Conservation (phyloP, 2,888 invertebrate species). For the Drosophila pseudotalamancana region DNA sequence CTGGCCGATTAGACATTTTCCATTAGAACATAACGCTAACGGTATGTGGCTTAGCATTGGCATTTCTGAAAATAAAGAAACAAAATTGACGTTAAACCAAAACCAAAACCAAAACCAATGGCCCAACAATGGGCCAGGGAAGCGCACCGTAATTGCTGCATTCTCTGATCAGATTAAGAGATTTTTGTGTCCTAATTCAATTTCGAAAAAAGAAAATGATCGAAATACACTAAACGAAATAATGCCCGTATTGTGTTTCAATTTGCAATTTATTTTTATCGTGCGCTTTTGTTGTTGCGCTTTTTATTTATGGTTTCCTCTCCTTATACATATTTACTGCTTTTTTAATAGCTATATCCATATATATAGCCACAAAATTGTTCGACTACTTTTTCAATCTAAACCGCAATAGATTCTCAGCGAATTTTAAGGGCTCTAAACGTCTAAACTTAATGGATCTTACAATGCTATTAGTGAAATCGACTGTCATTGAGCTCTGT, state of each 20-base stretch:
- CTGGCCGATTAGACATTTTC: slow-evolving; percentile 37
- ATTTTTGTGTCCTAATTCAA: slow-evolving; percentile 28
- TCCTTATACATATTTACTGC: not conserved
- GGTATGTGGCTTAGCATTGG: slow-evolving; percentile 34
- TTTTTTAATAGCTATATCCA: too few relatives aligned
- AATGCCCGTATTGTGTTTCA: slow-evolving; percentile 5
- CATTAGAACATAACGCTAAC: slow-evolving; percentile 51
- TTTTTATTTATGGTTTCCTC: slow-evolving; percentile 4
- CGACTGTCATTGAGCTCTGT: slow-evolving; percentile 42
- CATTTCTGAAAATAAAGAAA: slow-evolving; percentile 46
- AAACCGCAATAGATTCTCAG: slow-evolving; percentile 9
- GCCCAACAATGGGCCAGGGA: slow-evolving; percentile 29
- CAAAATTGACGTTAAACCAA: slow-evolving; percentile 32
- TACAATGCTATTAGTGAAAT: slow-evolving; percentile 42
- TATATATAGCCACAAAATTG: too few relatives aligned
- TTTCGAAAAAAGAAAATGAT: slow-evolving; percentile 10
- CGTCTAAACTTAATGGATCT: slow-evolving; percentile 13
- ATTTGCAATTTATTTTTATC: slow-evolving; percentile 13
- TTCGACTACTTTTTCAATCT: too few relatives aligned
- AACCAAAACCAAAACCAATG: too few relatives aligned
- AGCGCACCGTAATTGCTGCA: slow-evolving; percentile 23
- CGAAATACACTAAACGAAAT: slow-evolving; percentile 16
- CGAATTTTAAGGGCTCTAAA: not conserved
- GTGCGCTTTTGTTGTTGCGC: not conserved
- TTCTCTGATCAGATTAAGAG: slow-evolving; percentile 32